A percentile compares a stretch with the other conserved stretches of the same genome.
Conservation (phyloP, 1,140 invertebrate species). For the Polyergus mexicanus region DNA sequence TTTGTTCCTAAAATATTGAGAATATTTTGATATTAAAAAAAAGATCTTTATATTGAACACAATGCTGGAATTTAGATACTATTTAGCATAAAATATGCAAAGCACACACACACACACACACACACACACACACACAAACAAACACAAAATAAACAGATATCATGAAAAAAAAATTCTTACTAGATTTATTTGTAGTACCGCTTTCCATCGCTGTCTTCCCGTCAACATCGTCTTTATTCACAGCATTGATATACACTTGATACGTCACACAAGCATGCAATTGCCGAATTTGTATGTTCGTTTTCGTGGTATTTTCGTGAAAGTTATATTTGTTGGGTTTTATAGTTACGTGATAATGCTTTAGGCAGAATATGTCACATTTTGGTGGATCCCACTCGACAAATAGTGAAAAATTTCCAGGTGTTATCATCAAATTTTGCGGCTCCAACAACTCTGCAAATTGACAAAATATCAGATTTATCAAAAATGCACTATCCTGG, state of each 20-base stretch:
- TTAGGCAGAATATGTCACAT: slow-evolving; percentile 69
- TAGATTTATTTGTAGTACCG: slow-evolving; percentile 49
- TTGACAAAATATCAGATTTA: slow-evolving; percentile 3
- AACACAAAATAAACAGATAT: too few species aligned
- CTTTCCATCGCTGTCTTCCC: slow-evolving; percentile 16
- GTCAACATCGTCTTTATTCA: slow-evolving; percentile 61
- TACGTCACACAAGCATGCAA: slow-evolving; percentile 76
- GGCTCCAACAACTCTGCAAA: slow-evolving; percentile 72
- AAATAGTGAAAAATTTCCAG: slow-evolving; percentile 64
- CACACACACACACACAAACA: too few species aligned
- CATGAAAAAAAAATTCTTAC: slow-evolving; percentile 32
- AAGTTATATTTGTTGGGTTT: not conserved
- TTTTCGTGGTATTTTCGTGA: slow-evolving; percentile 47
- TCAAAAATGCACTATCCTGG: not conserved
- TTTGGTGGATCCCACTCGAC: slow-evolving; percentile 76
- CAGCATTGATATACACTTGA: slow-evolving; percentile 67
- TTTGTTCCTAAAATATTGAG: slow-evolving; percentile 55
- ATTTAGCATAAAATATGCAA: not conserved
- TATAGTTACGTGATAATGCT: slow-evolving; percentile 74
- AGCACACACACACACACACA: too few species aligned
- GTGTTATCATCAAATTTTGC: slow-evolving; percentile 2
- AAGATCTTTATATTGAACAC: not conserved
- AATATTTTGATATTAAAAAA: slow-evolving; percentile 2
- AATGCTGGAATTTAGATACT: slow-evolving; percentile 12
- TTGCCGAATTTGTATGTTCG: slow-evolving; percentile 56